phyloP scores from a whole-genome alignment of 2,888 invertebrate species.

The Chrysomela aeneicollis region DNA sequence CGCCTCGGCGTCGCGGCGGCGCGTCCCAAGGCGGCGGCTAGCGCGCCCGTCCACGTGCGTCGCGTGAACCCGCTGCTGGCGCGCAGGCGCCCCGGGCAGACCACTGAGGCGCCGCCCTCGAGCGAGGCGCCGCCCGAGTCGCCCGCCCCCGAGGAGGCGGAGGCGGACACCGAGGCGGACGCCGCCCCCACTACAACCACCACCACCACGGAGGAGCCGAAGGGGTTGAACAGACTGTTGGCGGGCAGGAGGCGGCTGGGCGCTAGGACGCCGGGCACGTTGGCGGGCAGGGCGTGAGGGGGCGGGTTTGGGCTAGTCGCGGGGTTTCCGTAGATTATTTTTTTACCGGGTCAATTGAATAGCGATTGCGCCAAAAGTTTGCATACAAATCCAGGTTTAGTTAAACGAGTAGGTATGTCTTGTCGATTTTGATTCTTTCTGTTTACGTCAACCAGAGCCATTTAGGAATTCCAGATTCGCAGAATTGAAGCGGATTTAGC shows the following conservation, averaged over 20 bases:
- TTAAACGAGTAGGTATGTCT: background rate
- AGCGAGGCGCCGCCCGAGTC: conserved; percentile 50
- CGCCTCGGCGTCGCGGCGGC: conserved; percentile 61
- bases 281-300: conserved; percentile 29
- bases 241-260: conserved; percentile 75
- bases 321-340: too few species aligned
- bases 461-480: too few species aligned
- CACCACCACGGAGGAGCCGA: conserved; percentile 62
- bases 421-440: background rate
- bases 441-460: background rate
- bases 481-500: too few species aligned
- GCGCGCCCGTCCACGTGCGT: conserved; percentile 64
- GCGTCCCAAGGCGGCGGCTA: conserved; percentile 63
- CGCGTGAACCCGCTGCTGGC: conserved; percentile 67
- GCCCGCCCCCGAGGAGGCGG: conserved; percentile 41
- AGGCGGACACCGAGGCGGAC: conserved; percentile 47
- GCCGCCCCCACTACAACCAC: conserved; percentile 48
- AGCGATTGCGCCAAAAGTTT: background rate
- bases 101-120: conserved; percentile 56
- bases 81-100: conserved; percentile 60
- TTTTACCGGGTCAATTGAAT: too few species aligned
- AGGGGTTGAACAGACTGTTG: conserved; percentile 73
- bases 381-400: too few species aligned
- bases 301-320: too few species aligned
- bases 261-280: conserved; percentile 64